phyloP scores from a whole-genome alignment of 2,888 invertebrate species.

The Coelopa pilipes region DNA sequence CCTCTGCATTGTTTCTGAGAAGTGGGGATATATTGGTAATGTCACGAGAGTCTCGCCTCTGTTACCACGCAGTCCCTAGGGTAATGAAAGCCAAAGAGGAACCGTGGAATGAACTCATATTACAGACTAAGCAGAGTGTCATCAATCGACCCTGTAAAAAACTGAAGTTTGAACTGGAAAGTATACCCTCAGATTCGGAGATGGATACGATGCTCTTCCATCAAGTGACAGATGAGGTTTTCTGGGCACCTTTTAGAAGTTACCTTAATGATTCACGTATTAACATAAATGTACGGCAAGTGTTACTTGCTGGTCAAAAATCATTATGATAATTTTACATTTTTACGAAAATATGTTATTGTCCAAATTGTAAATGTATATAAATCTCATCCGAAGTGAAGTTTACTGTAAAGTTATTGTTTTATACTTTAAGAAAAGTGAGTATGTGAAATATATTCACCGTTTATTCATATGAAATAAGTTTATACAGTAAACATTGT shows the following conservation, averaged over 20 bases:
- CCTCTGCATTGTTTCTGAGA: constrained; percentile 78
- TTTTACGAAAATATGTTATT: background rate
- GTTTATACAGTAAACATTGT: background rate
- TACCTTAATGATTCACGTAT: constrained; percentile 83
- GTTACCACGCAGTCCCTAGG: constrained; percentile 94
- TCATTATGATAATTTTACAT: background rate
- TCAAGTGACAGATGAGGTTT: constrained; percentile 59
- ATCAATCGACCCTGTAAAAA: constrained; percentile 32
- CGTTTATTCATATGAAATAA: background rate
- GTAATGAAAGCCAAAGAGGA: constrained; percentile 71
- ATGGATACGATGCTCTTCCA: constrained; percentile 53
- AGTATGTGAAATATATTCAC: no score
- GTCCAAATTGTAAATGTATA: background rate
- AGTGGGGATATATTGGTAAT: constrained; percentile 94
- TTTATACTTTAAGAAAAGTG: no score
- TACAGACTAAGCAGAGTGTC: background rate
- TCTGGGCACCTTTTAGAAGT: constrained; percentile 70
- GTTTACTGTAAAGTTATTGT: background rate
- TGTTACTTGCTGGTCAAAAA: constrained; percentile 68
- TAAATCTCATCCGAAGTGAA: background rate
- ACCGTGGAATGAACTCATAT: constrained; percentile 68
- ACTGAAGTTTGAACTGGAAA: constrained; percentile 36
- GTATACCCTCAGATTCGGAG: constrained; percentile 30
- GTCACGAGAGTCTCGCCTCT: constrained; percentile 84
- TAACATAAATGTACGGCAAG: constrained; percentile 95